phyloP scores from a whole-genome alignment of 2,888 invertebrate species.

The Caenorhabditis zanzibari region DNA sequence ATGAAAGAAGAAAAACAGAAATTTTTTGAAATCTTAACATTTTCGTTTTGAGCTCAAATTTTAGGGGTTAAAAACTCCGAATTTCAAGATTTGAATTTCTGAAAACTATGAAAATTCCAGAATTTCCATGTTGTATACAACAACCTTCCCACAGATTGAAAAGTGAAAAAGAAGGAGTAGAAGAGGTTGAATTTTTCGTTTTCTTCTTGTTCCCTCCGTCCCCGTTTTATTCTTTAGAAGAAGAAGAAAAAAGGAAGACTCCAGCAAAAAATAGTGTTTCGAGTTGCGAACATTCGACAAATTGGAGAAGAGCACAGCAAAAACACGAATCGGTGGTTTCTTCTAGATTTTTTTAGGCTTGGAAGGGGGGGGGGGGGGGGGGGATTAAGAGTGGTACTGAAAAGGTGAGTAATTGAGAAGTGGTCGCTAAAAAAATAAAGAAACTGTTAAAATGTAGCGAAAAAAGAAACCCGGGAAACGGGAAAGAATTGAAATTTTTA shows the following conservation, averaged over 20 bases:
- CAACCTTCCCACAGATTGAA: constrained; percentile 41
- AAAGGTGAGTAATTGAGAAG: no score
- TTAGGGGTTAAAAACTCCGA: no score
- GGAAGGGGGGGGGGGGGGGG: no score
- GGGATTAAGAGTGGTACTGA: constrained; percentile 8
- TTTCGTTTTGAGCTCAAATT: no score
- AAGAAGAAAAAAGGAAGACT: not conserved
- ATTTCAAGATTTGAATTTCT: no score
- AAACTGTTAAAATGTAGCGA: no score
- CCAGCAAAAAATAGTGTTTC: constrained; percentile 35
- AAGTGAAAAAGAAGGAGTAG: constrained; percentile 30
- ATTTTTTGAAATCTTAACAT: no score
- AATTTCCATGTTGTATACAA: constrained; percentile 1
- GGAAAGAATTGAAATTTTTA: no score
- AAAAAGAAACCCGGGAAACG: no score
- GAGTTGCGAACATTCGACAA: constrained; percentile 36
- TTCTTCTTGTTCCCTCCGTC: not conserved
- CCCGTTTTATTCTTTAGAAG: constrained; percentile 19
- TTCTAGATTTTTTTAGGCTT: not conserved
- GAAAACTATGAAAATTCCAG: not conserved
- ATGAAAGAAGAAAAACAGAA: not conserved
- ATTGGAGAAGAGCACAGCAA: constrained; percentile 28
- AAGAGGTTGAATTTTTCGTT: not conserved
- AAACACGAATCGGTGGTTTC: not conserved
- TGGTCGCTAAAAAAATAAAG: no score